Evolutionary conservation across 2,797 vertebrate species (phyloP), one percentile per base, ranked within the genome.

Genomic region (Bradypodion ventrale): DNA sequence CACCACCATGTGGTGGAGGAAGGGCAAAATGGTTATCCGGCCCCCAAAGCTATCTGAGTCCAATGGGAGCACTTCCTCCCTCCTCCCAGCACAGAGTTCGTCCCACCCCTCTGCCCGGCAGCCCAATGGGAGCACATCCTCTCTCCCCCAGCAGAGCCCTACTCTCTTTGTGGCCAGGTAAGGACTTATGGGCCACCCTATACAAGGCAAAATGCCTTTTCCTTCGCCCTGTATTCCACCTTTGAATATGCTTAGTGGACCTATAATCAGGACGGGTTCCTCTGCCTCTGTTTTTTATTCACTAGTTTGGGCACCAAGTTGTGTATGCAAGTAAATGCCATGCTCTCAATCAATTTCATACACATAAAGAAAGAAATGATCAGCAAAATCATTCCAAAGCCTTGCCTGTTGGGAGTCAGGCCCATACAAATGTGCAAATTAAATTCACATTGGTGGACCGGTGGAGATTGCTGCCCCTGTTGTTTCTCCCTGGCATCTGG

Each of bases 271-370:
- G 32, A 8, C 37, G 52, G 27, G 7, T 21, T 70, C 49, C 60
- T 21, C 25, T 44, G 2, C 42, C 62, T 77, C 69, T 49, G 10
- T 63, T 52, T 42, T 52, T 29, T 72, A 6, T 32, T 60, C 46
- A 65, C 40, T 49, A 60, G 78, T n/a, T 72, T 72, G 40, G 19
- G 13, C 78, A 44, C 37, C 21, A 52, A 63, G 44, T n/a, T 59
- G 73, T n/a, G 25, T 60, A 46, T 83, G 44, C 42, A 75, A 59
- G 60, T 52, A 66, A 75, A 62, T 83, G 40, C 66, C 66, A 46
- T 84, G 27, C 84, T 78, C 32, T 70, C 23, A 84, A 42, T 21
- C 42, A 5, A 73, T 32, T 37, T 63, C 42, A 40, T 72, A 66
- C 56, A 52, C 49, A 46, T n/a, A 42, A 69, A 32, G 8, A 72